Evolutionary conservation across 2,797 vertebrate genomes (phyloP).

Genomic region (Sebastes nivosus): DNA sequence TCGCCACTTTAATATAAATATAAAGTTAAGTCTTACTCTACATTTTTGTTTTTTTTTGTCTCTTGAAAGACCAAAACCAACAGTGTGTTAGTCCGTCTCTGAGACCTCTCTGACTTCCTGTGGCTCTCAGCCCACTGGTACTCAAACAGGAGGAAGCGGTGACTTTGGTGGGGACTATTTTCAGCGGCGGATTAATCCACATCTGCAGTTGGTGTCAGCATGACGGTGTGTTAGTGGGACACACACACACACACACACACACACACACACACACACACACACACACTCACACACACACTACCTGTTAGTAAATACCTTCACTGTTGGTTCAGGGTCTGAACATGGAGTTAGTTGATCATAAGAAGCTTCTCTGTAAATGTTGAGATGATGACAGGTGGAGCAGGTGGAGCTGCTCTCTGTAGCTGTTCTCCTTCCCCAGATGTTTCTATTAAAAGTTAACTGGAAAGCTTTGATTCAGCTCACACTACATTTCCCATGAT

Average conservation of each 20-base stretch:
- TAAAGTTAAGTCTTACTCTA: background rate
- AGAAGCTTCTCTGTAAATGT: background rate
- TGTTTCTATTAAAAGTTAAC: background rate
- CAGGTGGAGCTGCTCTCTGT: background rate
- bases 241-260: too few species aligned
- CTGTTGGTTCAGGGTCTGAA: too few species aligned
- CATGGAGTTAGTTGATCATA: too few species aligned
- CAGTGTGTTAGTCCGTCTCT: background rate
- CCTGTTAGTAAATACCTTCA: too few species aligned
- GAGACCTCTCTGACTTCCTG: background rate
- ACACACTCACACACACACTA: too few species aligned
- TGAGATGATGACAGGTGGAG: background rate
- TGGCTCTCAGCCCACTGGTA: too few species aligned
- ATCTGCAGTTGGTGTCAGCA: background rate
- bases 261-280: too few species aligned
- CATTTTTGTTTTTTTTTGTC: too few species aligned
- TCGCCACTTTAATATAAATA: too few species aligned
- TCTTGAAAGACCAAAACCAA: too few species aligned
- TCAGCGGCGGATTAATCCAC: background rate
- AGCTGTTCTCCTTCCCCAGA: background rate
- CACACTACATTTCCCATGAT: background rate
- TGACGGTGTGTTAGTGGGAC: background rate
- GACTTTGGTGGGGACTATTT: background rate
- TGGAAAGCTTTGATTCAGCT: slow-evolving; percentile 3
- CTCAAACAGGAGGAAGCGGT: background rate